Conservation (phyloP, 2,888 invertebrate species). For the Cryptocephalus primarius region DNA sequence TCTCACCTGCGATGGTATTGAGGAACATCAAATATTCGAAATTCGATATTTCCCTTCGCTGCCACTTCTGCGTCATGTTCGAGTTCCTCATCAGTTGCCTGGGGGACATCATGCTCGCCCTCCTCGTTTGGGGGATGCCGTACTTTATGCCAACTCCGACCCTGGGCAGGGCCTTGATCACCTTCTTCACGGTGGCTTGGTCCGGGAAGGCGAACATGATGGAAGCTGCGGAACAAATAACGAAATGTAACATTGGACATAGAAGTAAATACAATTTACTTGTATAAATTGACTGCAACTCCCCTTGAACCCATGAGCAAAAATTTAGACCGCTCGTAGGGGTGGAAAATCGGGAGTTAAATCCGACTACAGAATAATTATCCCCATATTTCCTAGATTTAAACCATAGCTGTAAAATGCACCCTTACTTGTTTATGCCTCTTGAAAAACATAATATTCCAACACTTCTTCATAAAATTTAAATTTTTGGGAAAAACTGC, state of each 20-base stretch:
- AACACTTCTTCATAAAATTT: no score
- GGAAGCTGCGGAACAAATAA: slow-evolving; percentile 68
- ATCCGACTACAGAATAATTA: no score
- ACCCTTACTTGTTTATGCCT: no score
- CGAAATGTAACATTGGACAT: background rate
- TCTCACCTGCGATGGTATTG: slow-evolving; percentile 93
- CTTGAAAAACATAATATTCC: no score
- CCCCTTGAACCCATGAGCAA: no score
- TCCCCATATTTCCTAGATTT: no score
- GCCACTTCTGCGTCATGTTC: slow-evolving; percentile 99
- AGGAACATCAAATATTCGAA: slow-evolving; percentile 99
- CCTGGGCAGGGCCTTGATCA: slow-evolving; percentile 91
- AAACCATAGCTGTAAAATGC: no score
- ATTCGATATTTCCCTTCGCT: slow-evolving; percentile 96
- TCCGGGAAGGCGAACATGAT: slow-evolving; percentile 98
- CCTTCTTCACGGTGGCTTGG: slow-evolving; percentile 94
- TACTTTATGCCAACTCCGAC: slow-evolving; percentile 99
- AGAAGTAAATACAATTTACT: background rate
- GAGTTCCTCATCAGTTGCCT: slow-evolving; percentile 97
- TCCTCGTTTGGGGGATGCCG: slow-evolving; percentile 93
- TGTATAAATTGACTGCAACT: no score
- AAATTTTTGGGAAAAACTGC: no score
- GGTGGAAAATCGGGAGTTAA: no score
- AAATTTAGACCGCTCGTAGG: no score
- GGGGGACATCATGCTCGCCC: slow-evolving; percentile 98